phyloP scores from a whole-genome alignment of 92 coral and sea anemone species.

The Parazoanthus darwini region DNA sequence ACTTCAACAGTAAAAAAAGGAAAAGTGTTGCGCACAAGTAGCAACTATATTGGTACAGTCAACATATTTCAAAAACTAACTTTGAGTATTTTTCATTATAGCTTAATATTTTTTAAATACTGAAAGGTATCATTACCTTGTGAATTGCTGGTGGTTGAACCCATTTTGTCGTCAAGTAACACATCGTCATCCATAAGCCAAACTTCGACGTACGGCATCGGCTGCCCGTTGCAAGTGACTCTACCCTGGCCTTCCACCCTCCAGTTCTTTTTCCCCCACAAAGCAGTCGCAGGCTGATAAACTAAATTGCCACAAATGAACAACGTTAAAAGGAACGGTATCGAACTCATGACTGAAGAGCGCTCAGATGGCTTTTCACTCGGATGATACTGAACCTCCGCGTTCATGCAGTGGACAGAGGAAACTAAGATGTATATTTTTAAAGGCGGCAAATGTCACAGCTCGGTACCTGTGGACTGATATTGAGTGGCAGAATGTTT shows the following conservation, averaged over 20 bases:
- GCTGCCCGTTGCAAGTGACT: slow-evolving; percentile 37
- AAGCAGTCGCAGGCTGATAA: background rate
- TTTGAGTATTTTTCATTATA: background rate
- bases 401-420: no score
- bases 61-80: background rate
- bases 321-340: background rate
- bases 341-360: background rate
- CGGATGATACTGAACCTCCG: background rate
- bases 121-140: background rate
- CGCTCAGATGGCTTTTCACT: background rate
- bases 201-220: slow-evolving; percentile 35
- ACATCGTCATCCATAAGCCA: slow-evolving; percentile 40
- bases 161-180: slow-evolving; percentile 31
- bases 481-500: background rate
- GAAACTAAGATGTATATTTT: background rate
- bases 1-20: no score
- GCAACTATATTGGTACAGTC: background rate
- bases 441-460: background rate
- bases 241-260: slow-evolving; percentile 18
- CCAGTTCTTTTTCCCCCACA: slow-evolving; percentile 36
- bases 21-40: background rate
- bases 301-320: background rate
- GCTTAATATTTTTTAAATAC: background rate
- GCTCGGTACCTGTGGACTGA: background rate
- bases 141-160: background rate